Evolutionary conservation across 2,113 vertebrate species (phyloP), one percentile per base, ranked within the genome.

Genomic region (Tachysurus vachellii): DNA sequence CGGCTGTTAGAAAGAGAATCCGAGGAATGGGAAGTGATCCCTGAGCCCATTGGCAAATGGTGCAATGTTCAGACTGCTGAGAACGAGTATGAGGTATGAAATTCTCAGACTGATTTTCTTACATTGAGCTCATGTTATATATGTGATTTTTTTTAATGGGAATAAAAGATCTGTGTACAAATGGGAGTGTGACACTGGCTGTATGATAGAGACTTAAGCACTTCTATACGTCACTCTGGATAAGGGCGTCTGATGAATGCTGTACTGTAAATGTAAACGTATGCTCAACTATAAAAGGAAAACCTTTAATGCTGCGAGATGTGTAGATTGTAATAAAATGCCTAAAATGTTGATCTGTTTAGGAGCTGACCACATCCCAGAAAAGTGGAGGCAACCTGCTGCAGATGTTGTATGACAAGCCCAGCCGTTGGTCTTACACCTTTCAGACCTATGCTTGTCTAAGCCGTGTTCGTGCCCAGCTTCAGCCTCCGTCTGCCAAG

Each of bases 401-500:
- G 42, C 91, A 96, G 90, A 96, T 96, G 96, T 83, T 96, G 54
- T 96, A 96, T 0, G 91, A 94, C 84, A 95, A 96, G 82, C 95
- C 95, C 26, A 93, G 92, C 6, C 91, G 95, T 86, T 96, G 95
- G 94, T 94, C 95, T 47, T 96, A 95, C 17, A 96, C 95, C 17
- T 91, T 91, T 71, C 91, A 91, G 90, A 96, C 92, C 10, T 95
- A 95, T 0, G 93, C 95, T 44, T 95, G 95, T 73, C 71, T 98
- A 91, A 96, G 96, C 91, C 96, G 97, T 0, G 91, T 99, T 11
- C 95, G 95, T 47, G 89, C 94, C 0, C 95, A 96, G 91, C 95
- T 99, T 91, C 94, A 96, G 80, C 57, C 92, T 0, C 91, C 91
- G 0, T 92, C 95, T 0, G 10, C 89, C 68, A 92, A 90, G 87